phyloP scores from a whole-genome alignment of 1,140 invertebrate genomes.

The Asbolus verrucosus region DNA sequence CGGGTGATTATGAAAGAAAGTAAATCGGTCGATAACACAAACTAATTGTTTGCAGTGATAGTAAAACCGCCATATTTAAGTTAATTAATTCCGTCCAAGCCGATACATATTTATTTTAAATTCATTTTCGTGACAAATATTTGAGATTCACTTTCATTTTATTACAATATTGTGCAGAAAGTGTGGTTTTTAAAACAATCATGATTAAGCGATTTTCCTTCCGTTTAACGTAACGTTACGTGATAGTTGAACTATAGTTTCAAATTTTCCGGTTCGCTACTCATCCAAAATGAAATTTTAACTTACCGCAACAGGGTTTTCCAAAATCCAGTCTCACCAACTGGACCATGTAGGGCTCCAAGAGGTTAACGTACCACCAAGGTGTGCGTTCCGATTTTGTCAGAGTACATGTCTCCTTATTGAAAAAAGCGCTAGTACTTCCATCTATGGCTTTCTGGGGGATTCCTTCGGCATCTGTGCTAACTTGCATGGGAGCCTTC shows the following conservation, averaged over 20 bases:
- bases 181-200: slow-evolving; percentile 42
- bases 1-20: too few relatives aligned
- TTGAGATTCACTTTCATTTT: slow-evolving; percentile 34
- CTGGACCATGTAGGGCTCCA: slow-evolving; percentile 96
- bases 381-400: slow-evolving; percentile 85
- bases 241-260: slow-evolving; percentile 21
- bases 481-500: slow-evolving; percentile 95
- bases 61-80: not conserved
- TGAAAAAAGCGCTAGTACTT: slow-evolving; percentile 86
- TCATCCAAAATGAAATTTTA: slow-evolving; percentile 1
- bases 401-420: slow-evolving; percentile 85
- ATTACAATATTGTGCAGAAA: slow-evolving; percentile 43
- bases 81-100: not conserved
- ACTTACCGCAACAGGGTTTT: slow-evolving; percentile 89
- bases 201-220: slow-evolving; percentile 31
- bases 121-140: slow-evolving; percentile 17
- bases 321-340: slow-evolving; percentile 93
- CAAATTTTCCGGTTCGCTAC: slow-evolving; percentile 19
- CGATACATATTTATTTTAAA: slow-evolving; percentile 6
- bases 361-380: slow-evolving; percentile 96
- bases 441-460: slow-evolving; percentile 93
- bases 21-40: too few relatives aligned
- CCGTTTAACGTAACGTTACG: slow-evolving; percentile 35
- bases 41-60: not conserved
- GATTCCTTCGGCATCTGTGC: slow-evolving; percentile 84